A percentile compares a stretch with the other conserved stretches of the same genome.
Conservation (phyloP, 1,140 invertebrate genomes). For the Drosophila mauritiana region DNA sequence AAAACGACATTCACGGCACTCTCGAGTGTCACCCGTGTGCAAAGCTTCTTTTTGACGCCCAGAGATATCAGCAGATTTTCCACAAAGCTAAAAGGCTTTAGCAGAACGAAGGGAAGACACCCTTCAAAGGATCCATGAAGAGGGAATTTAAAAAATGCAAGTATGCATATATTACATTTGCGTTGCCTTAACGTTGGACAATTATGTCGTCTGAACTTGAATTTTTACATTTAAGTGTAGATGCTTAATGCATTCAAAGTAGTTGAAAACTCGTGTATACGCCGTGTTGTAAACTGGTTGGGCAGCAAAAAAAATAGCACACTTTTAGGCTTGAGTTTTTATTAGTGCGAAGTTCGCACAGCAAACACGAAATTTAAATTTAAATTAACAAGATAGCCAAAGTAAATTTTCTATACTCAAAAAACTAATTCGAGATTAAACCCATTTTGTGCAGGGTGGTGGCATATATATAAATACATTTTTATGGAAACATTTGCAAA, state of each 20-base stretch:
- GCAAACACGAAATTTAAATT: no score
- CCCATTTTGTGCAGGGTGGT: slow-evolving; percentile 1
- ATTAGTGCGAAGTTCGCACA: background rate
- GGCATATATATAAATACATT: slow-evolving; percentile 44
- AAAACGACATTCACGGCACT: slow-evolving; percentile 62
- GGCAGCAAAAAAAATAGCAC: background rate
- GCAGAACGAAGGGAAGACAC: slow-evolving; percentile 16
- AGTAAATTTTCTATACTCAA: no score
- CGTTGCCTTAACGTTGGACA: background rate
- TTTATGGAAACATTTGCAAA: slow-evolving; percentile 42
- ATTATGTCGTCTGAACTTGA: slow-evolving; percentile 2
- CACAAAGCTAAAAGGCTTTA: slow-evolving; percentile 8
- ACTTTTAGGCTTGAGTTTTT: background rate
- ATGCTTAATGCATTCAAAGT: slow-evolving; percentile 5
- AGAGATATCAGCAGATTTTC: slow-evolving; percentile 27
- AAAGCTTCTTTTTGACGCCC: slow-evolving; percentile 41
- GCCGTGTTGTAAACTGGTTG: background rate
- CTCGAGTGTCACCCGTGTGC: slow-evolving; percentile 43
- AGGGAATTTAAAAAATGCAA: slow-evolving; percentile 23
- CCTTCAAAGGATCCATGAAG: slow-evolving; percentile 7
- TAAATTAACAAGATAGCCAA: no score
- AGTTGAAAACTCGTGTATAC: background rate
- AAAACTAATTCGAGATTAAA: background rate
- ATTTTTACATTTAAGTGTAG: background rate
- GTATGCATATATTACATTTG: slow-evolving; percentile 18